These are phyloP conservation scores for Grus americana DNA, from an alignment of 2,113 vertebrate genomes.

Conservation along the genomic window DNA sequence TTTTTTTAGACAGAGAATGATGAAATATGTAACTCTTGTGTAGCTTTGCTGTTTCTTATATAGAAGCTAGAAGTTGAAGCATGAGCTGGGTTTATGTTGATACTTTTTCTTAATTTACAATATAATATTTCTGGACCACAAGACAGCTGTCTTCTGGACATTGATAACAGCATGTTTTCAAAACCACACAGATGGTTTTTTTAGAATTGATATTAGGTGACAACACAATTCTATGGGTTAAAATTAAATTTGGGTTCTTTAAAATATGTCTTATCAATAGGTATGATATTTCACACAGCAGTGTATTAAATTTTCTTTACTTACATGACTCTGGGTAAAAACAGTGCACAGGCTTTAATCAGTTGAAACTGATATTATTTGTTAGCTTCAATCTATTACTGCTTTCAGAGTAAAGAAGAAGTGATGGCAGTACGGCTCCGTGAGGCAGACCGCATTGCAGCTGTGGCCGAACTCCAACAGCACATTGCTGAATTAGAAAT, in stretches of 20 bases:
- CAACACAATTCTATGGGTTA: background rate
- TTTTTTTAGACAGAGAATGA: background rate
- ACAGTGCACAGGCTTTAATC: background rate
- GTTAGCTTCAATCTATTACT: background rate
- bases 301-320: background rate
- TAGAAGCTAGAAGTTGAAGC: background rate
- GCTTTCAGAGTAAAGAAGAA: slow-evolving; percentile 91
- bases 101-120: background rate
- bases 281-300: background rate
- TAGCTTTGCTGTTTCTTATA: background rate
- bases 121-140: background rate
- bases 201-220: background rate
- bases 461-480: slow-evolving; percentile 94
- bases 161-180: background rate
- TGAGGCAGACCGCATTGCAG: slow-evolving; percentile 95
- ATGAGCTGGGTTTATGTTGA: background rate
- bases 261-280: background rate
- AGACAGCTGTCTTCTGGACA: background rate
- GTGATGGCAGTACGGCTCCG: slow-evolving; percentile 96
- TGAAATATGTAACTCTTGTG: background rate
- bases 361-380: background rate
- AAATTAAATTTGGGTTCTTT: background rate
- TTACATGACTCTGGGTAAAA: background rate
- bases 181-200: background rate
- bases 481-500: slow-evolving; percentile 97